phyloP scores from a whole-genome alignment of 2,113 vertebrate genomes.

The Bucco capensis region DNA sequence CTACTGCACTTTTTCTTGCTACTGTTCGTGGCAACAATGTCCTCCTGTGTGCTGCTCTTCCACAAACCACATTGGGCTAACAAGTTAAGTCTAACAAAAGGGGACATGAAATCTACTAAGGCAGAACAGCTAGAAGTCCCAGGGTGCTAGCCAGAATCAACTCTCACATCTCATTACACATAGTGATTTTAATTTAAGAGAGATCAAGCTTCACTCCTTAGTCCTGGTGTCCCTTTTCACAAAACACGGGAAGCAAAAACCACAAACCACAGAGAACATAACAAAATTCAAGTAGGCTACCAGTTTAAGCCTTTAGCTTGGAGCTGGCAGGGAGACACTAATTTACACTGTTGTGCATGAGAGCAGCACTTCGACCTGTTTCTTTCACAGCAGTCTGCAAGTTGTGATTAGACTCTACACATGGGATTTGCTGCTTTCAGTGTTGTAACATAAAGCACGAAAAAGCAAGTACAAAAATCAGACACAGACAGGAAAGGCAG shows the following conservation, averaged over 20 bases:
- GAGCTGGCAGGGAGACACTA: background rate
- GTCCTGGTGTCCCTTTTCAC: background rate
- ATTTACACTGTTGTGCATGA: background rate
- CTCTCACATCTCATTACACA: background rate
- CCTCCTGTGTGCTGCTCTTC: background rate
- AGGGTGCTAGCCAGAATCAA: background rate
- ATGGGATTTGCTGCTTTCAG: slow-evolving; percentile 22
- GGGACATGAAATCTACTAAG: background rate
- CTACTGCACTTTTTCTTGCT: background rate
- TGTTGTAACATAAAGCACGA: background rate
- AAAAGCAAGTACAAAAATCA: background rate
- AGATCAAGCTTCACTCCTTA: background rate
- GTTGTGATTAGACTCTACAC: background rate
- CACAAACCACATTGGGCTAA: background rate
- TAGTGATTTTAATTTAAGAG: background rate
- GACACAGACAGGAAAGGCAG: background rate
- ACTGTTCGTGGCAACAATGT: fast-evolving
- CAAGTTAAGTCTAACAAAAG: background rate
- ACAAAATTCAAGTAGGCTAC: background rate
- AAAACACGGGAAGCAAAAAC: background rate
- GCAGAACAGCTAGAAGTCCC: background rate
- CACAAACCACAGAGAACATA: background rate
- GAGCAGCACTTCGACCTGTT: background rate
- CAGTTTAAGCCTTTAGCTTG: background rate
- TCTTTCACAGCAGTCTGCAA: background rate